Conservation (phyloP, 2,888 invertebrate genomes). For the Idaea straminata region DNA sequence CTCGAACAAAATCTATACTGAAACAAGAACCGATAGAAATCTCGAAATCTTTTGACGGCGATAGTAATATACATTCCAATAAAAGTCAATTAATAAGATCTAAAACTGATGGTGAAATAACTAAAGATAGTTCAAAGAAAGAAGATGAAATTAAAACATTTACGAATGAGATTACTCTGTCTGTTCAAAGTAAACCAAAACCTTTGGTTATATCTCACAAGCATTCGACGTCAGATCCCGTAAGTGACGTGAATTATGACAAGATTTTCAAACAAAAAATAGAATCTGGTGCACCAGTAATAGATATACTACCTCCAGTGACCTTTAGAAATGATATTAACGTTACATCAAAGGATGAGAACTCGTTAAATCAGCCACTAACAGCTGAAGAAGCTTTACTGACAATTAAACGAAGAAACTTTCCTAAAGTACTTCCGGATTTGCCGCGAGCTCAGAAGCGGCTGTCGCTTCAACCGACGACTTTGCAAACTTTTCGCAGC, state of each 20-base stretch:
- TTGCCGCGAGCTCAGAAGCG: constrained; percentile 81
- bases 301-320: constrained; percentile 66
- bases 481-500: constrained; percentile 64
- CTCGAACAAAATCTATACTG: constrained; percentile 85
- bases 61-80: constrained; percentile 57
- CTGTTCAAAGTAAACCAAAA: constrained; percentile 43
- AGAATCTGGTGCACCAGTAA: constrained; percentile 41
- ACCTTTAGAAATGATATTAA: constrained; percentile 83
- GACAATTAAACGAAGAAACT: constrained; percentile 88
- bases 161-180: constrained; percentile 63
- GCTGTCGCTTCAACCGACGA: constrained; percentile 82
- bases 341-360: constrained; percentile 86
- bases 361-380: constrained; percentile 54
- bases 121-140: constrained; percentile 27
- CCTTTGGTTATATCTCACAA: constrained; percentile 80
- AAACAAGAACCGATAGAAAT: constrained; percentile 89
- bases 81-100: constrained; percentile 59
- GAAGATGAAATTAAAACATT: constrained; percentile 48
- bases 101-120: constrained; percentile 66
- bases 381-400: constrained; percentile 86
- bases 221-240: constrained; percentile 85
- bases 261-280: constrained; percentile 56
- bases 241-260: constrained; percentile 79
- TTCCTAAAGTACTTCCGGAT: constrained; percentile 92
- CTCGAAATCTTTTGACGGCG: constrained; percentile 81